Percentiles rank a stretch among this genome's conserved stretches.
phyloP scores from a whole-genome alignment of 2,888 invertebrate species.

The Cheilosia vernalis region DNA sequence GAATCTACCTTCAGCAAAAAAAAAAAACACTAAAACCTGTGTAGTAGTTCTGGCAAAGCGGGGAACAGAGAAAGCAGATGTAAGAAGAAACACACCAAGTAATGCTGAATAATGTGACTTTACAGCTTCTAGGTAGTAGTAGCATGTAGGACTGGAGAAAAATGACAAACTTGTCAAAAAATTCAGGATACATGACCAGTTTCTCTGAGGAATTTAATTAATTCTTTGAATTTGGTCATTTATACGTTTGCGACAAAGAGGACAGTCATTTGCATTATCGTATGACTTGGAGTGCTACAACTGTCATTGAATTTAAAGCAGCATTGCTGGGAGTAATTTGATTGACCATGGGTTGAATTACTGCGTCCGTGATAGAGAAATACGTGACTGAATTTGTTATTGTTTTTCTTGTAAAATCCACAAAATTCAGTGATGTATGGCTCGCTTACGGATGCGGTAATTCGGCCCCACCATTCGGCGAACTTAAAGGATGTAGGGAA shows the following conservation, averaged over 20 bases:
- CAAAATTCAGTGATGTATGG: no score
- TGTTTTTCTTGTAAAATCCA: no score
- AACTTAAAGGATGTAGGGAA: no score
- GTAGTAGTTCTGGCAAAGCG: neutral
- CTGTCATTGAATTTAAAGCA: no score
- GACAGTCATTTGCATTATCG: no score
- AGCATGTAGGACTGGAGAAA: neutral
- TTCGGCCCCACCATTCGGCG: no score
- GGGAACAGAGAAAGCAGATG: neutral
- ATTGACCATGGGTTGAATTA: no score
- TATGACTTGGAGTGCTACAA: no score
- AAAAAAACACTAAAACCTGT: slow-evolving; percentile 11
- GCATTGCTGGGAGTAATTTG: no score
- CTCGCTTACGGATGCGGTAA: no score
- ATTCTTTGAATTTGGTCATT: slow-evolving; percentile 27
- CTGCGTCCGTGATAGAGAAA: no score
- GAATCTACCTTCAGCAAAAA: slow-evolving; percentile 57
- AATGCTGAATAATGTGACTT: slow-evolving; percentile 29
- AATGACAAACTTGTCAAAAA: slow-evolving; percentile 7
- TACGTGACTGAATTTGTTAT: no score
- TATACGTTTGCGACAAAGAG: neutral
- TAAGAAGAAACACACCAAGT: neutral
- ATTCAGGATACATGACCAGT: neutral
- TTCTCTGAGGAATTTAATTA: slow-evolving; percentile 35
- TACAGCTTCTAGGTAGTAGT: slow-evolving; percentile 26